Conservation (phyloP, 2,113 vertebrate genomes). For the Tonatia bakeri region DNA sequence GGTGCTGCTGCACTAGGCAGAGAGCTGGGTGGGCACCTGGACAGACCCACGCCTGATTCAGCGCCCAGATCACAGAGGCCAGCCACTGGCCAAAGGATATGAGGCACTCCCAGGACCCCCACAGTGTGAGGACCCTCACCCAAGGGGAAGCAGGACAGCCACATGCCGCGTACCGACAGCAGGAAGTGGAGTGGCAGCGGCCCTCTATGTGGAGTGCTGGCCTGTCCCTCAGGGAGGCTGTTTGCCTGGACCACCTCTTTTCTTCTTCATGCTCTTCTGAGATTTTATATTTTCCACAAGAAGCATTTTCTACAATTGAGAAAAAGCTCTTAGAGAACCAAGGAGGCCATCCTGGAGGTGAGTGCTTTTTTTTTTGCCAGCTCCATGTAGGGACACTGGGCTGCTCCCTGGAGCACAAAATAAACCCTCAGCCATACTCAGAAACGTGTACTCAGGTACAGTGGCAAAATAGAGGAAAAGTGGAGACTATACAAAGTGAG, state of each 20-base stretch:
- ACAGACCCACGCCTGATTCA: neutral
- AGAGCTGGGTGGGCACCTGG: neutral
- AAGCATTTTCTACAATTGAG: neutral
- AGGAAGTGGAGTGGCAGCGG: too few species aligned
- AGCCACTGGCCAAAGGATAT: neutral
- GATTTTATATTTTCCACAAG: neutral
- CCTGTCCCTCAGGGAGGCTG: neutral
- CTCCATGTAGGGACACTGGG: neutral
- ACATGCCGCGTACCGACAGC: too few species aligned
- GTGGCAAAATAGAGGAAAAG: too few species aligned
- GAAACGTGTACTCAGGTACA: neutral
- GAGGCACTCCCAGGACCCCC: neutral
- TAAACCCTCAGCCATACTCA: neutral
- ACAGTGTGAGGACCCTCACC: neutral
- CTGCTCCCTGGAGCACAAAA: neutral
- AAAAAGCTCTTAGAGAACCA: neutral
- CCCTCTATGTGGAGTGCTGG: neutral
- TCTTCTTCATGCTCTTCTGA: neutral
- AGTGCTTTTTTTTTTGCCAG: neutral
- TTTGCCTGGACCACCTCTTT: neutral
- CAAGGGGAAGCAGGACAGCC: neutral
- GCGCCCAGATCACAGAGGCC: neutral
- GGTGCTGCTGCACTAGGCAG: neutral
- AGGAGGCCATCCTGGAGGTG: neutral
- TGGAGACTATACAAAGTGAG: too few species aligned